Conservation (phyloP, 92 coral and sea anemone genomes). For the Paramuricea clavata region DNA sequence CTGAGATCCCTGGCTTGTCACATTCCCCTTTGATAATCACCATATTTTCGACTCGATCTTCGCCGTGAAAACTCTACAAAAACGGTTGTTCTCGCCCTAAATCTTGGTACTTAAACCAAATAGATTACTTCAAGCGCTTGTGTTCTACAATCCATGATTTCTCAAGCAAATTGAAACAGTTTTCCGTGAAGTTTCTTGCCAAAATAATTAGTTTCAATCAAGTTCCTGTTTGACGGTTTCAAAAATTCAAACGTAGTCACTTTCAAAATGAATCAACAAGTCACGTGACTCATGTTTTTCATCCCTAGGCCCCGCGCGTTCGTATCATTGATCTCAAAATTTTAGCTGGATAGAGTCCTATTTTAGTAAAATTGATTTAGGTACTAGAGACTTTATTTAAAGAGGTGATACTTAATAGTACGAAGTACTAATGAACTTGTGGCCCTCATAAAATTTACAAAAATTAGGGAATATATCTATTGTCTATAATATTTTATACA, state of each 20-base stretch:
- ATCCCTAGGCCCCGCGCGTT: background rate
- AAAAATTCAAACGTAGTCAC: background rate
- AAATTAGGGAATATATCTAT: no score
- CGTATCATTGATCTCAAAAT: background rate
- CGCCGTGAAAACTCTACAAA: background rate
- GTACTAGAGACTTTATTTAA: no score
- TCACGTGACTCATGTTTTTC: background rate
- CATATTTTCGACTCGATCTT: background rate
- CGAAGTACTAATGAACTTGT: no score
- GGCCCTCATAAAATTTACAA: no score
- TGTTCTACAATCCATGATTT: background rate
- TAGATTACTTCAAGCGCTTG: background rate
- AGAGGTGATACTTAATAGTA: no score
- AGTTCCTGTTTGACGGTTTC: constrained; percentile 8
- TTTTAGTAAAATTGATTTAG: no score
- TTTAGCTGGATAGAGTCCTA: no score
- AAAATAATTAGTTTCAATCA: background rate
- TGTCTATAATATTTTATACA: no score
- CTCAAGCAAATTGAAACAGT: background rate
- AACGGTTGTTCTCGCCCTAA: background rate
- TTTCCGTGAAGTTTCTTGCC: background rate
- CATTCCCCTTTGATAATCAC: constrained; percentile 61
- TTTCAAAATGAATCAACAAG: background rate
- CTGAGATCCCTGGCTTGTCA: constrained; percentile 83
- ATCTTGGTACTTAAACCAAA: background rate